phyloP scores from a whole-genome alignment of 2,888 invertebrate genomes.

The Nomada hirtipes region DNA sequence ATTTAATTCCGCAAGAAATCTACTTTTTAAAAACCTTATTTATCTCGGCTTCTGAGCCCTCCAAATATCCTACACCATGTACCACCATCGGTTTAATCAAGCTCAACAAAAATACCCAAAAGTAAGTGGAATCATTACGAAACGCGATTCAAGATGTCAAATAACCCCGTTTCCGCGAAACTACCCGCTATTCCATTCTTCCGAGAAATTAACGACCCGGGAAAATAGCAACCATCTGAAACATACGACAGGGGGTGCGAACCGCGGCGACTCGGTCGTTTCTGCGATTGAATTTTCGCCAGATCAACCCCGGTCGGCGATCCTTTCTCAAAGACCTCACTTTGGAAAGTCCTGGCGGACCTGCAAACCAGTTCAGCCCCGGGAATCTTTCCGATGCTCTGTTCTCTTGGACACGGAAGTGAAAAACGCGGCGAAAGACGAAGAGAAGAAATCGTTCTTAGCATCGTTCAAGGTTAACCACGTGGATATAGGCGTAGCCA shows the following conservation, averaged over 20 bases:
- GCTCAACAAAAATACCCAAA: no score
- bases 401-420: constrained; percentile 62
- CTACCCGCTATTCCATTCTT: constrained; percentile 3
- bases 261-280: neutral
- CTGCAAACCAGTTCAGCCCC: constrained; percentile 58
- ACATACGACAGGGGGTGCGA: constrained; percentile 1
- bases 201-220: constrained; percentile 13
- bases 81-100: no score
- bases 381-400: constrained; percentile 52
- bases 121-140: no score
- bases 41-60: no score
- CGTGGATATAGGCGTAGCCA: constrained; percentile 64
- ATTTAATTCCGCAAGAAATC: no score
- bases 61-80: no score
- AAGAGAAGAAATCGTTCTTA: constrained; percentile 68
- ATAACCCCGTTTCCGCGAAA: neutral
- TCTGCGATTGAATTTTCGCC: constrained; percentile 30
- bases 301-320: constrained; percentile 27
- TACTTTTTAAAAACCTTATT: no score
- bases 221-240: constrained; percentile 8
- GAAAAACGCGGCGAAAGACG: constrained; percentile 66
- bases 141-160: neutral
- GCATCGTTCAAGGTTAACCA: constrained; percentile 70
- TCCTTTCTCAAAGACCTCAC: constrained; percentile 30
- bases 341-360: constrained; percentile 40